Percentiles rank a stretch among this genome's conserved stretches.
phyloP scores from a whole-genome alignment of 2,797 vertebrate genomes.

The Propithecus deckenii region DNA sequence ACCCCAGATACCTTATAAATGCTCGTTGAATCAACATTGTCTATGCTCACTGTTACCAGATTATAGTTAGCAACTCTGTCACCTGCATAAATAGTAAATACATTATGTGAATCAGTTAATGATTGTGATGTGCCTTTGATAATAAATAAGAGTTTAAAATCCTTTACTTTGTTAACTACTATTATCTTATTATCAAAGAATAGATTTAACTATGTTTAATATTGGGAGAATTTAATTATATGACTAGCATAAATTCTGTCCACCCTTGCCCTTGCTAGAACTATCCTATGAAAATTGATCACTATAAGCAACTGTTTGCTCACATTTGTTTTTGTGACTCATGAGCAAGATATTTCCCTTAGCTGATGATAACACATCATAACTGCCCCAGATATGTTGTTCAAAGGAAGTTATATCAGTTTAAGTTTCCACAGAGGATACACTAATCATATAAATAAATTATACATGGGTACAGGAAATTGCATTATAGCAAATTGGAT shows the following conservation, averaged over 20 bases:
- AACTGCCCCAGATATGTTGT: constrained; percentile 54
- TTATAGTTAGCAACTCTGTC: constrained; percentile 24
- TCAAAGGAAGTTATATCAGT: constrained; percentile 61
- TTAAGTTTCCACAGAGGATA: constrained; percentile 61
- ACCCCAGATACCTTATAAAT: background rate
- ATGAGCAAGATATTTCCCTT: constrained; percentile 63
- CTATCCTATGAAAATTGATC: constrained; percentile 38
- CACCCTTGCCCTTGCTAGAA: background rate
- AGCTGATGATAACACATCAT: constrained; percentile 59
- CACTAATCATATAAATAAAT: constrained; percentile 64
- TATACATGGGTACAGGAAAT: constrained; percentile 51
- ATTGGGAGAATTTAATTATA: background rate
- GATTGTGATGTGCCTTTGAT: background rate
- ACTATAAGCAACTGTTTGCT: constrained; percentile 38
- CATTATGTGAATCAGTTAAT: constrained; percentile 2
- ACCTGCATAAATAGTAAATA: background rate
- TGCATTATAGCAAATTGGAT: constrained; percentile 66
- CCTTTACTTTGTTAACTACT: constrained; percentile 6
- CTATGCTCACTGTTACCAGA: background rate
- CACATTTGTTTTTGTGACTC: constrained; percentile 62
- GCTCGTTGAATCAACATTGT: background rate
- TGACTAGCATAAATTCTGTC: constrained; percentile 39
- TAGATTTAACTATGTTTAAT: constrained; percentile 24
- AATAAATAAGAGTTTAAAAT: constrained; percentile 38
- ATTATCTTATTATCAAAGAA: constrained; percentile 30